phyloP scores from a whole-genome alignment of 2,888 invertebrate species.

The Protodeltote pygarga region DNA sequence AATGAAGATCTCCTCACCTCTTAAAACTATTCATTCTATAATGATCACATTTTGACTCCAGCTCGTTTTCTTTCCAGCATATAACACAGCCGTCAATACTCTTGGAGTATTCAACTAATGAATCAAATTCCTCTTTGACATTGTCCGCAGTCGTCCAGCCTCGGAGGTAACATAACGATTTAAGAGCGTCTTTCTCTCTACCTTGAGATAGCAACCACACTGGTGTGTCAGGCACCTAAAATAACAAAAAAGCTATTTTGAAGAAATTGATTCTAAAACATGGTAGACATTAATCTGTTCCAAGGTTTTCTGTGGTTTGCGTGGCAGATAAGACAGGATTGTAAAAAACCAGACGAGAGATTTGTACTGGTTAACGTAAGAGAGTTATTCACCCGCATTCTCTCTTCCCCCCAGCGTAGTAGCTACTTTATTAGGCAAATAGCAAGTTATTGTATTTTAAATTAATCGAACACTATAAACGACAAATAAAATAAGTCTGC shows the following conservation, averaged over 20 bases:
- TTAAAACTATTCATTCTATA: slow-evolving; percentile 65
- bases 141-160: slow-evolving; percentile 83
- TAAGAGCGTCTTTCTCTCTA: slow-evolving; percentile 80
- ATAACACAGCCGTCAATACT: slow-evolving; percentile 70
- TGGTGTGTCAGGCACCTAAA: slow-evolving; percentile 86
- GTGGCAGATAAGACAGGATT: too few species aligned
- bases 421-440: too few species aligned
- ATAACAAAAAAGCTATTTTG: not conserved
- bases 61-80: slow-evolving; percentile 59
- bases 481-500: too few species aligned
- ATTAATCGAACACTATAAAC: too few species aligned
- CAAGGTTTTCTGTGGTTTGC: too few species aligned
- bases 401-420: too few species aligned
- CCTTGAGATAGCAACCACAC: slow-evolving; percentile 85
- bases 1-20: slow-evolving; percentile 53
- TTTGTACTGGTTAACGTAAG: too few species aligned
- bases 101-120: slow-evolving; percentile 73
- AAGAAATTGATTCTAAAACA: not conserved
- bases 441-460: too few species aligned
- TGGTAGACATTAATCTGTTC: too few species aligned
- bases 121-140: slow-evolving; percentile 79
- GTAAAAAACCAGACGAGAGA: too few species aligned
- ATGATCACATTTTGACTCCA: slow-evolving; percentile 66
- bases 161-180: slow-evolving; percentile 83
- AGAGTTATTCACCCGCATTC: too few species aligned